Percentiles rank a stretch among this genome's conserved stretches.
phyloP scores from a whole-genome alignment of 64 coral and sea anemone genomes.

The Pocillopora damicornis region DNA sequence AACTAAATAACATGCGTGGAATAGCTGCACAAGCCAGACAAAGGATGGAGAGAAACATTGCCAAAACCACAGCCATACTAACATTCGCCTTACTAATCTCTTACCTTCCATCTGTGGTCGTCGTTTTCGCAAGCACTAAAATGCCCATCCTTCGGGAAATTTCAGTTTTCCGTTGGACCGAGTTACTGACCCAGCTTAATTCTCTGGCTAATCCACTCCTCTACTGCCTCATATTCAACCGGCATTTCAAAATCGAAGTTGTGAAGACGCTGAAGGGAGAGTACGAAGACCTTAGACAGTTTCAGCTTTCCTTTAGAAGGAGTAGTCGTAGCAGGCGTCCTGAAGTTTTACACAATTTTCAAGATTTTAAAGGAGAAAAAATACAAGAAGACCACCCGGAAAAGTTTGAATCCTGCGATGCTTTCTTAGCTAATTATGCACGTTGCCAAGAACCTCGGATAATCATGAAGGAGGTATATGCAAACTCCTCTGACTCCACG shows the following conservation, averaged over 20 bases:
- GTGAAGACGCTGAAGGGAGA: background rate
- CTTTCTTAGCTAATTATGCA: background rate
- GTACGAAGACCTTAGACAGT: background rate
- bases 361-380: background rate
- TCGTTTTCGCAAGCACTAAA: background rate
- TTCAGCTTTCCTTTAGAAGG: background rate
- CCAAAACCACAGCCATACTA: background rate
- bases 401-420: background rate
- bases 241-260: slow-evolving; percentile 3
- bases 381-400: background rate
- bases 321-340: background rate
- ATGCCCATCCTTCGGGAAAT: slow-evolving; percentile 6
- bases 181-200: slow-evolving; percentile 7
- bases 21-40: background rate
- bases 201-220: background rate
- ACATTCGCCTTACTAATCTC: background rate
- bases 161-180: slow-evolving; percentile 20
- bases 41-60: background rate
- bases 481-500: background rate
- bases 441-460: background rate
- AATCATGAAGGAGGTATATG: background rate
- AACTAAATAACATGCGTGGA: background rate
- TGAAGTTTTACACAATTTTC: background rate
- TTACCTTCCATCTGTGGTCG: slow-evolving; percentile 1
- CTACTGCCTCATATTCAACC: background rate